phyloP scores from a whole-genome alignment of 2,797 vertebrate genomes.

The Gallirallus australis region DNA sequence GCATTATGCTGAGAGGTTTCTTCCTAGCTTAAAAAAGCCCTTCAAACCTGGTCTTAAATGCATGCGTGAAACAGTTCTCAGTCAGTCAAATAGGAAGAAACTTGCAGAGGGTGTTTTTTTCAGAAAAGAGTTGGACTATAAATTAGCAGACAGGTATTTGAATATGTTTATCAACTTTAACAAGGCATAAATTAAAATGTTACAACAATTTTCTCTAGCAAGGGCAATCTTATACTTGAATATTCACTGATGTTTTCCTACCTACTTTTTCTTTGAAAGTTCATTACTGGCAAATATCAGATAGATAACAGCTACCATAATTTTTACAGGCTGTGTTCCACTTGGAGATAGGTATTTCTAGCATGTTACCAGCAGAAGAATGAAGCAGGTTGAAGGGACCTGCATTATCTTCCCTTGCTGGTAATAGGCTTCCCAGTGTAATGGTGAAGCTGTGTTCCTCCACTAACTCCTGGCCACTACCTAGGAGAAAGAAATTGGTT shows the following conservation, averaged over 20 bases:
- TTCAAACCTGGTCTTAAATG: not conserved
- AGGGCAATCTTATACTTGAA: not conserved
- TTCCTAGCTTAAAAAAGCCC: not conserved
- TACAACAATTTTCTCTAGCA: not conserved
- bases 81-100: not conserved
- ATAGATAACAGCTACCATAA: not conserved
- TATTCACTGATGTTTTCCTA: not conserved
- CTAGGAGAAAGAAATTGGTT: not conserved
- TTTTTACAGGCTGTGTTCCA: not conserved
- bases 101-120: not conserved
- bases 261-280: not conserved
- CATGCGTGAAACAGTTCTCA: not conserved
- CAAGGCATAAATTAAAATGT: not conserved
- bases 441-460: not conserved
- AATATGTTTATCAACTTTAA: not conserved
- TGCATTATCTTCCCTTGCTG: not conserved
- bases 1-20: not conserved
- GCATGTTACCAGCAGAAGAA: not conserved
- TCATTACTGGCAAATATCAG: not conserved
- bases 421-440: rapidly evolving
- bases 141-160: not conserved
- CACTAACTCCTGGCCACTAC: not conserved
- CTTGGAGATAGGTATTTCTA: not conserved
- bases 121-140: not conserved
- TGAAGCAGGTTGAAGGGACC: not conserved